Evolutionary conservation across 2,797 vertebrate species (phyloP).

Genomic region (Percopsis omiscomaycus): DNA sequence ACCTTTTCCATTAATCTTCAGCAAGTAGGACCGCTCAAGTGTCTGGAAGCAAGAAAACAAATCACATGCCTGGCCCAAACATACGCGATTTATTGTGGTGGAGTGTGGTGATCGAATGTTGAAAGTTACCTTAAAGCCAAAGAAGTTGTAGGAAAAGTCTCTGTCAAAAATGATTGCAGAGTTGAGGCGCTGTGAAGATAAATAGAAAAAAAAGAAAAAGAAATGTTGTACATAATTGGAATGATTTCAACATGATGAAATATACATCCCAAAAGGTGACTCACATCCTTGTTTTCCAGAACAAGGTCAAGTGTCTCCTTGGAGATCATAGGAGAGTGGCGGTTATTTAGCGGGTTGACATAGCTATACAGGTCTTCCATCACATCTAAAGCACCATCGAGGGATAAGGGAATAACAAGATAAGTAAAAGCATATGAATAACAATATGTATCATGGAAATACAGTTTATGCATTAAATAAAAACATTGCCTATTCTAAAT

Average conservation of each 20-base stretch:
- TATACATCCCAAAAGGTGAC: conserved; percentile 19
- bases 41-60: conserved; percentile 70
- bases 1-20: conserved; percentile 93
- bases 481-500: too few species aligned
- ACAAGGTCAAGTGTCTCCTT: conserved; percentile 87
- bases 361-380: conserved; percentile 95
- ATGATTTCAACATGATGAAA: background rate
- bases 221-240: background rate
- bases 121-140: conserved; percentile 86
- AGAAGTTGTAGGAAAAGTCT: conserved; percentile 98
- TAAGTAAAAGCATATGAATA: too few species aligned
- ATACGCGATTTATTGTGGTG: background rate
- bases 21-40: conserved; percentile 91
- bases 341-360: conserved; percentile 85
- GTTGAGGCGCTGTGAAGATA: conserved; percentile 81
- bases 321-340: conserved; percentile 92
- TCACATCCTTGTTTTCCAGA: conserved; percentile 85
- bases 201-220: background rate
- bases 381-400: conserved; percentile 74
- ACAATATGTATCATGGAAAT: too few species aligned
- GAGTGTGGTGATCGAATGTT: background rate
- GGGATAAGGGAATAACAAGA: too few species aligned
- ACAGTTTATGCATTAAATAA: too few species aligned
- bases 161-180: conserved; percentile 95
- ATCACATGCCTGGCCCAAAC: background rate